Percentiles rank a stretch among this genome's conserved stretches.
phyloP scores from a whole-genome alignment of 1,140 invertebrate species.

The Amyelois transitella region DNA sequence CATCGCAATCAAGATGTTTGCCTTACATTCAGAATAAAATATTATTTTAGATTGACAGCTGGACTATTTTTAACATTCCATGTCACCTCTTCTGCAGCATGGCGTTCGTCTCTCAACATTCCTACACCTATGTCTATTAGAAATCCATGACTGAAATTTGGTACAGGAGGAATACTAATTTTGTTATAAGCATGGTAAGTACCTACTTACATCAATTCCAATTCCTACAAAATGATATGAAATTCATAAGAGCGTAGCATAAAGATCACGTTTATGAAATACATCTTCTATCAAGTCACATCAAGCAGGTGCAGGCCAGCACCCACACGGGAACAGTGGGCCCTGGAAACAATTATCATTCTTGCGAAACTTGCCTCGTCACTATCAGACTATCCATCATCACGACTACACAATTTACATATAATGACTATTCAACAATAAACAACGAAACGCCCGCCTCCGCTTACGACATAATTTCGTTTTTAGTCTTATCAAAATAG shows the following conservation, averaged over 20 bases:
- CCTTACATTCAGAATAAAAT: no score
- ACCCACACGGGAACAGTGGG: slow-evolving; percentile 49
- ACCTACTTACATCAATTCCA: no score
- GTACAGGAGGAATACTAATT: no score
- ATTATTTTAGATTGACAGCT: no score
- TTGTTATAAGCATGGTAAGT: no score
- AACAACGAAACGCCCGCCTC: slow-evolving; percentile 45
- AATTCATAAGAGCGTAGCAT: slow-evolving; percentile 39
- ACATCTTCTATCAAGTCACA: slow-evolving; percentile 31
- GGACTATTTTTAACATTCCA: no score
- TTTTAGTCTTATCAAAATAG: slow-evolving; percentile 27
- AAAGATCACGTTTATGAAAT: slow-evolving; percentile 67
- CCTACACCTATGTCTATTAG: no score
- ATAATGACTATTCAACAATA: slow-evolving; percentile 71
- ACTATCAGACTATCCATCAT: slow-evolving; percentile 63
- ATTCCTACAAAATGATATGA: no score
- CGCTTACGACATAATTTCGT: slow-evolving; percentile 40
- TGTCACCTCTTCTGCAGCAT: no score
- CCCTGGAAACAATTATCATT: slow-evolving; percentile 63
- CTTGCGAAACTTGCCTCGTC: slow-evolving; percentile 69
- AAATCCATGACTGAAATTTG: no score
- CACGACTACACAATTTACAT: slow-evolving; percentile 71
- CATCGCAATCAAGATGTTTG: no score
- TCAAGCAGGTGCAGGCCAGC: slow-evolving; percentile 42
- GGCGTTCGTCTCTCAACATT: no score